These are phyloP conservation scores for Brachionichthys hirsutus DNA, from an alignment of 2,113 vertebrate genomes.

Conservation along the genomic window DNA sequence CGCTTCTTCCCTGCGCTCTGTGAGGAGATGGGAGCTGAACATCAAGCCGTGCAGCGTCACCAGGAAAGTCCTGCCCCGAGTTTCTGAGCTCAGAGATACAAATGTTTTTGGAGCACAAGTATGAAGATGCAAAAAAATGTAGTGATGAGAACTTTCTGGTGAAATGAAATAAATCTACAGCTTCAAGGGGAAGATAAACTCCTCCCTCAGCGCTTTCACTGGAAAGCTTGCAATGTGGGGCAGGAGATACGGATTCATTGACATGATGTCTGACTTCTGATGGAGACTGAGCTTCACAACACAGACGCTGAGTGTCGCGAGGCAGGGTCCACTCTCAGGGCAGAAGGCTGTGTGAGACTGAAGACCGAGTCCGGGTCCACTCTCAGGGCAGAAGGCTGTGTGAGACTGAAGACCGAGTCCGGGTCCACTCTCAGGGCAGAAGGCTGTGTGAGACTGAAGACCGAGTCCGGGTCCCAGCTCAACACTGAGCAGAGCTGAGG, in stretches of 20 bases:
- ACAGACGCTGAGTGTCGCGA: background rate
- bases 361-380: too few species aligned
- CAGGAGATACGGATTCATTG: background rate
- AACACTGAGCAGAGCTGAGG: conserved; percentile 1
- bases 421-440: too few species aligned
- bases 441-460: conserved; percentile 25
- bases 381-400: too few species aligned
- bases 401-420: too few species aligned
- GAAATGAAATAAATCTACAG: conserved; percentile 40
- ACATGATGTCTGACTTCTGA: too few species aligned
- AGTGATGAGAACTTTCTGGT: conserved; percentile 10
- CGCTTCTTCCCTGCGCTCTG: conserved; percentile 48
- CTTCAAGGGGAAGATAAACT: conserved; percentile 25
- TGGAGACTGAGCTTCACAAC: conserved; percentile 1
- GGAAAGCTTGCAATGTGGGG: background rate
- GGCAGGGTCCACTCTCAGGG: background rate
- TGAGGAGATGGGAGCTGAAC: conserved; percentile 51
- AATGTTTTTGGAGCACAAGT: conserved; percentile 19
- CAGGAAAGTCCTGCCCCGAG: conserved; percentile 33
- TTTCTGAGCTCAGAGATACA: conserved; percentile 39
- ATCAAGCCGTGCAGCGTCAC: conserved; percentile 40
- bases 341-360: conserved; percentile 5
- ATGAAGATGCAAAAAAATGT: conserved; percentile 3
- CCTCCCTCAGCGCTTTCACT: conserved; percentile 33
- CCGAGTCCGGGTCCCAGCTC: conserved; percentile 9